Percentiles rank a stretch among this genome's conserved stretches.
Evolutionary conservation across 2,888 invertebrate species (phyloP).

Genomic region (Sericinus montela): DNA sequence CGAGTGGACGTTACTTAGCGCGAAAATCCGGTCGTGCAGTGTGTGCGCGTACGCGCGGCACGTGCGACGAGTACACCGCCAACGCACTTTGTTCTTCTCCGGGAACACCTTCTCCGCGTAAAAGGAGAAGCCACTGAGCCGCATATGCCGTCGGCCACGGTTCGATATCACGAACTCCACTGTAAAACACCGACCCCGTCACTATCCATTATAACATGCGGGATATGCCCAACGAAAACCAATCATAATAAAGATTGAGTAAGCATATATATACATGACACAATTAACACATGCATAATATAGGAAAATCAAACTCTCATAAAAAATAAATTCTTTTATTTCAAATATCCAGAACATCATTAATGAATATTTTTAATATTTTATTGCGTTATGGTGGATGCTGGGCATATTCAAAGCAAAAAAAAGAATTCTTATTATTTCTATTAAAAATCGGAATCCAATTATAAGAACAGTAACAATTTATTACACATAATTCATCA

Average conservation of each 20-base stretch:
- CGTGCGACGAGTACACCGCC: constrained; percentile 74
- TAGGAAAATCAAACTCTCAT: constrained; percentile 3
- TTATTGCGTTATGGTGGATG: too few relatives aligned
- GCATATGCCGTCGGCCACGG: constrained; percentile 73
- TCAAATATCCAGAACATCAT: too few relatives aligned
- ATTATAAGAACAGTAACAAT: too few relatives aligned
- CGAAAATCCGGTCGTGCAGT: constrained; percentile 71
- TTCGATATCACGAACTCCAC: constrained; percentile 78
- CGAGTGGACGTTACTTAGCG: constrained; percentile 70
- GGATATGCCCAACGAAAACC: constrained; percentile 2
- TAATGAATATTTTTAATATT: too few relatives aligned
- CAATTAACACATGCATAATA: too few relatives aligned
- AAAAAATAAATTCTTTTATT: background rate
- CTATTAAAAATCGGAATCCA: too few relatives aligned
- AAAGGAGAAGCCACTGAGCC: constrained; percentile 72
- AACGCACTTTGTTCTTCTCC: constrained; percentile 74
- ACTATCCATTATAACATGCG: constrained; percentile 20
- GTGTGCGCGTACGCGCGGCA: constrained; percentile 76
- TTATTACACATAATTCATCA: too few relatives aligned
- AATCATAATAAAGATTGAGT: constrained; percentile 1
- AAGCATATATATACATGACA: constrained; percentile 13
- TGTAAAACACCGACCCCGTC: constrained; percentile 53
- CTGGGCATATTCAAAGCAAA: too few relatives aligned
- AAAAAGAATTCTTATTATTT: too few relatives aligned
- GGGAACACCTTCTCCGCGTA: constrained; percentile 76